Evolutionary conservation across 2,113 vertebrate species (phyloP).

Genomic region (Candoia aspera): DNA sequence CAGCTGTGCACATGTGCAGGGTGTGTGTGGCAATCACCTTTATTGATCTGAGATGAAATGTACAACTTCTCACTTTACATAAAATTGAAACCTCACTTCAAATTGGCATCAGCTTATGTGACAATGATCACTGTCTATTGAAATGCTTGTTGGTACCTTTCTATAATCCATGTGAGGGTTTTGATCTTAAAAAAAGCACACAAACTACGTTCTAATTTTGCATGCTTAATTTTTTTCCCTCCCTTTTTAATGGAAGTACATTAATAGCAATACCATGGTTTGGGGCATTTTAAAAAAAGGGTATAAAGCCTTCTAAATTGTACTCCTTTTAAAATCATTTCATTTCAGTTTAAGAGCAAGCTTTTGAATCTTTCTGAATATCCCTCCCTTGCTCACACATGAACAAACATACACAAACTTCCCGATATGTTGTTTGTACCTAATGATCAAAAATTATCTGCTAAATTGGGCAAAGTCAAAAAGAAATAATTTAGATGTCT

Average conservation of each 20-base stretch:
- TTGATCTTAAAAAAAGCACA: background rate
- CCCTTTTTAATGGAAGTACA: background rate
- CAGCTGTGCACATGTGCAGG: background rate
- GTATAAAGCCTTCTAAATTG: background rate
- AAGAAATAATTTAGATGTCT: background rate
- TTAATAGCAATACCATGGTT: background rate
- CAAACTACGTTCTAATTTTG: background rate
- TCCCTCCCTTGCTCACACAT: background rate
- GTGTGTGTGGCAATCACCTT: background rate
- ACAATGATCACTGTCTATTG: background rate
- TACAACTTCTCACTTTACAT: background rate
- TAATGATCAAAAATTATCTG: constrained; percentile 8
- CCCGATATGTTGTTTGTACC: background rate
- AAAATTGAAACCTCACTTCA: background rate
- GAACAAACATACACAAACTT: background rate
- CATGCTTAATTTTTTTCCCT: background rate
- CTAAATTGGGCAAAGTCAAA: background rate
- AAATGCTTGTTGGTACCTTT: background rate
- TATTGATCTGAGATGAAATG: background rate
- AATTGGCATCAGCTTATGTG: background rate
- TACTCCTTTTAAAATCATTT: background rate
- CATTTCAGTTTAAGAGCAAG: background rate
- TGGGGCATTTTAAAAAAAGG: background rate
- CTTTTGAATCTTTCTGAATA: background rate
- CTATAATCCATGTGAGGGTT: background rate